These are phyloP conservation scores for Calypte anna DNA, from an alignment of 2,113 vertebrate genomes.

Conservation along the genomic window DNA sequence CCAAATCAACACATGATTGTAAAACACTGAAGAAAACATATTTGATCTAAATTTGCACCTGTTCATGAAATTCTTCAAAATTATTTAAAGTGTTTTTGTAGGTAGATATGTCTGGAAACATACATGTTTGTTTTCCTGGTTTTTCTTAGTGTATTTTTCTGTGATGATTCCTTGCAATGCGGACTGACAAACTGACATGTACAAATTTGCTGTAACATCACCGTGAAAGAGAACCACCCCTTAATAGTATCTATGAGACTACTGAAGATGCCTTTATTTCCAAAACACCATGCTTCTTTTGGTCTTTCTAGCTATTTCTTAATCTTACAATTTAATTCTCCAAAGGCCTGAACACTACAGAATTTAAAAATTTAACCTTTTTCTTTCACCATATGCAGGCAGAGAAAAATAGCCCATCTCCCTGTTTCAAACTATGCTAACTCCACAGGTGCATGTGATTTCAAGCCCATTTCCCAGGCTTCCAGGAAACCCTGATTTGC, in stretches of 20 bases:
- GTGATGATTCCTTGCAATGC: neutral
- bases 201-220: neutral
- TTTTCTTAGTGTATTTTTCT: neutral
- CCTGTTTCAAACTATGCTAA: neutral
- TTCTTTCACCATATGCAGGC: neutral
- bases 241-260: neutral
- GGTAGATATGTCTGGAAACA: neutral
- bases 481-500: neutral
- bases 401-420: neutral
- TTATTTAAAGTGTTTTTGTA: neutral
- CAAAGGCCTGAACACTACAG: neutral
- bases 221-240: neutral
- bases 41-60: neutral
- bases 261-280: neutral
- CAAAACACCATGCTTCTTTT: neutral
- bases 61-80: neutral
- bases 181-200: neutral
- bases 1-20: conserved; percentile 22
- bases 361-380: neutral
- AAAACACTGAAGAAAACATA: neutral
- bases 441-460: neutral
- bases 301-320: neutral
- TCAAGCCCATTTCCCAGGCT: neutral
- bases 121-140: neutral
- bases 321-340: neutral